Conservation (phyloP, 2,797 vertebrate species). For the Acrossocheilus wenchowensis region DNA sequence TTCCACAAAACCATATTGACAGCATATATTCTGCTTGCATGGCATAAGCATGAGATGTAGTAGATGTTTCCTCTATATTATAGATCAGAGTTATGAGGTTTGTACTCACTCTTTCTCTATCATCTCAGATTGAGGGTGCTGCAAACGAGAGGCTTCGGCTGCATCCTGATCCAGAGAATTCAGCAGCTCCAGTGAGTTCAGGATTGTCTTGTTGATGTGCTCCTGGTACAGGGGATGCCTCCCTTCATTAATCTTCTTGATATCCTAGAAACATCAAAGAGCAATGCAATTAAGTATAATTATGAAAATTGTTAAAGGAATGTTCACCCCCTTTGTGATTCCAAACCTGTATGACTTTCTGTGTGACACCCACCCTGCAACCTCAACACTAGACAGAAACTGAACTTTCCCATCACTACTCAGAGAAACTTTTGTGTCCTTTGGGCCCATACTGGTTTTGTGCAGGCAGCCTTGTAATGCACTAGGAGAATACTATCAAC, state of each 20-base stretch:
- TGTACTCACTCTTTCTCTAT: slow-evolving; percentile 90
- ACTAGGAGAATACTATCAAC: too few relatives aligned
- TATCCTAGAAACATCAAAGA: slow-evolving; percentile 78
- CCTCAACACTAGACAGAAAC: too few relatives aligned
- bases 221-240: slow-evolving; percentile 84
- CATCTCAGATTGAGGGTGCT: slow-evolving; percentile 96
- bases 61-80: neutral
- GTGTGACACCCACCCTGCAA: too few relatives aligned
- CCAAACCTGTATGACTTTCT: too few relatives aligned
- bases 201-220: slow-evolving; percentile 81
- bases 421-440: too few relatives aligned
- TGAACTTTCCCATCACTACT: too few relatives aligned
- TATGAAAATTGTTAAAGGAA: too few relatives aligned
- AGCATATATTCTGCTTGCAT: neutral
- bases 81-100: slow-evolving; percentile 44
- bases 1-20: neutral
- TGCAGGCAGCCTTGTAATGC: too few relatives aligned
- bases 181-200: slow-evolving; percentile 86
- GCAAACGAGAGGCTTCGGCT: slow-evolving; percentile 80
- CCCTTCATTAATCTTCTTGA: slow-evolving; percentile 88
- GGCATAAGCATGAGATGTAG: neutral
- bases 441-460: too few relatives aligned
- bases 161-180: slow-evolving; percentile 84
- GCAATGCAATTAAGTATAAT: too few relatives aligned
- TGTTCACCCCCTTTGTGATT: too few relatives aligned